Evolutionary conservation across 1,140 invertebrate genomes (phyloP).

Genomic region (Drosophila dunni): DNA sequence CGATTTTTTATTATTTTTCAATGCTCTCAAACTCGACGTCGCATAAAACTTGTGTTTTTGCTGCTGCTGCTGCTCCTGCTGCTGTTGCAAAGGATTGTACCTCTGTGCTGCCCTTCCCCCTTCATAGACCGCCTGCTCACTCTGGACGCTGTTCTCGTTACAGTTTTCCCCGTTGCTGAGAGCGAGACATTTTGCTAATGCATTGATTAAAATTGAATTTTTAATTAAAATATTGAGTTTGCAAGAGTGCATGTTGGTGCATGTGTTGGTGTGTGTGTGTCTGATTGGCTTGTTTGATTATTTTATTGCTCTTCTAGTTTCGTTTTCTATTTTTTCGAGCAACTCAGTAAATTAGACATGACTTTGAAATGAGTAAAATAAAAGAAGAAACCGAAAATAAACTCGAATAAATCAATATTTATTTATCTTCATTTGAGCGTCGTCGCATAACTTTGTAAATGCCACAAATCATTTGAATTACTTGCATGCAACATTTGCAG

Average conservation of each 20-base stretch:
- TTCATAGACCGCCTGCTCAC: neutral
- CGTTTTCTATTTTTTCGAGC: slow-evolving; percentile 3
- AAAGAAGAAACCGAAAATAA: neutral
- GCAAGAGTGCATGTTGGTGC: slow-evolving; percentile 25
- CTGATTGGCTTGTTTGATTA: slow-evolving; percentile 31
- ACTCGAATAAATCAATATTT: slow-evolving; percentile 15
- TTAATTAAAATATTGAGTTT: slow-evolving; percentile 81
- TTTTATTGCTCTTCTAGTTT: slow-evolving; percentile 20
- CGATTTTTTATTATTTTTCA: slow-evolving; percentile 78
- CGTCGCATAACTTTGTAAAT: neutral
- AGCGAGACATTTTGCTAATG: slow-evolving; percentile 83
- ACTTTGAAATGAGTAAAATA: slow-evolving; percentile 9
- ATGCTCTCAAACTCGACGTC: slow-evolving; percentile 80
- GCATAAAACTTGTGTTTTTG: slow-evolving; percentile 82
- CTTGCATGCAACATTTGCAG: slow-evolving; percentile 14
- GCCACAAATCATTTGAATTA: slow-evolving; percentile 8
- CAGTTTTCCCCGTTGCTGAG: slow-evolving; percentile 63
- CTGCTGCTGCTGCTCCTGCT: slow-evolving; percentile 55
- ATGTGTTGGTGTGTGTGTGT: slow-evolving; percentile 31
- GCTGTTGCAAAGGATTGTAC: slow-evolving; percentile 43
- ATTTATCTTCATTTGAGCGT: slow-evolving; percentile 5
- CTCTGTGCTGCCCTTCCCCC: neutral
- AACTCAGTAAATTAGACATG: slow-evolving; percentile 40
- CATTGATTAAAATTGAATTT: slow-evolving; percentile 84
- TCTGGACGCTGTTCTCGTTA: slow-evolving; percentile 46